Evolutionary conservation across 2,888 invertebrate genomes (phyloP).

Genomic region (Thalpophila matura): DNA sequence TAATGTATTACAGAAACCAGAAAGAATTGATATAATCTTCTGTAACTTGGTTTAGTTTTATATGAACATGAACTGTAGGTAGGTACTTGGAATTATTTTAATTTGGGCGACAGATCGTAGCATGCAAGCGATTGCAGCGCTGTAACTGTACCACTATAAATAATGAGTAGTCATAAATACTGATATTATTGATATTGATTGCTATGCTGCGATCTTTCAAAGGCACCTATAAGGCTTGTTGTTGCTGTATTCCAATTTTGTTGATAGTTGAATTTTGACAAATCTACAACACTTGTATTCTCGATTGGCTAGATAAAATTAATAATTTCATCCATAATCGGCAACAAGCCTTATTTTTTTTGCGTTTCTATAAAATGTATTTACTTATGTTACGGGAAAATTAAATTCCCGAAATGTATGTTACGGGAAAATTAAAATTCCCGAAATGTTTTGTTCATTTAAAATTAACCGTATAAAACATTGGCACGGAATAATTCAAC

Average conservation of each 20-base stretch:
- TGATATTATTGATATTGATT: background rate
- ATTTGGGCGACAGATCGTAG: background rate
- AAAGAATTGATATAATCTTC: background rate
- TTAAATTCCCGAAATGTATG: no score
- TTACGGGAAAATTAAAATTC: no score
- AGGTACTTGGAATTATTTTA: background rate
- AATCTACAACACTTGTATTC: background rate
- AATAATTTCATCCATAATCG: background rate
- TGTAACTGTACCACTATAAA: background rate
- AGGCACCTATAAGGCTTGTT: background rate
- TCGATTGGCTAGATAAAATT: background rate
- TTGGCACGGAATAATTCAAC: conserved; percentile 35
- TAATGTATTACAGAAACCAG: background rate
- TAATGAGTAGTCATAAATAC: background rate
- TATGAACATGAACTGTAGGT: conserved; percentile 22
- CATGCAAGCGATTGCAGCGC: background rate
- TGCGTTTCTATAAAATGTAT: no score
- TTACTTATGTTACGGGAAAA: no score
- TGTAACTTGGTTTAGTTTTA: conserved; percentile 32
- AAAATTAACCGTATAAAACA: background rate
- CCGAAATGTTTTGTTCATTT: conserved; percentile 35
- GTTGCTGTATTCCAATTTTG: background rate
- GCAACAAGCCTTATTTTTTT: no score
- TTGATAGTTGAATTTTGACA: background rate
- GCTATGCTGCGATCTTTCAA: background rate